Base-by-base conservation (phyloP, 2,888 invertebrate species). In the Lasioglossum morio region DNA sequence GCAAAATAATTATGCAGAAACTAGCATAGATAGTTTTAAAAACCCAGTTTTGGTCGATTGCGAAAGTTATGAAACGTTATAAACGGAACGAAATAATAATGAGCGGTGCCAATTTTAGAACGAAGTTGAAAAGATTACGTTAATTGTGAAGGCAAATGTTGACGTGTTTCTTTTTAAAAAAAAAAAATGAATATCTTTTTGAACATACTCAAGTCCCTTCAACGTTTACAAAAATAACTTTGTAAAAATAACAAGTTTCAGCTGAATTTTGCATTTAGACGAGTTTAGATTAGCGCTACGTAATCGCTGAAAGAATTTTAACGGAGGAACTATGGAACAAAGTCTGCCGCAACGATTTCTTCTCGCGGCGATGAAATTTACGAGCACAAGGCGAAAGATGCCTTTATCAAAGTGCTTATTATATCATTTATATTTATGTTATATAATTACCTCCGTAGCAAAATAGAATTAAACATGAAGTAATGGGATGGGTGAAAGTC, bases 381-480 rank as follows among this genome's bases (percentile, higher is more conserved):
- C 12, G 23, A n/a, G 23, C 1, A 66, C 48, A 12, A 37, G 27
- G 37, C 37, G 23, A 69, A 69, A 34, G 10, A 37, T 37, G 14
- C 10, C 16, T 27, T 69, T n/a, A 12, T 40, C 0, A 37, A 77
- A 23, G 23, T 19, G 48, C 27, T 27, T 27, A 5, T 60, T n/a
- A 27, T 53, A 60, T 60, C n/a, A 60, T 27, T 60, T 27, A 27
- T 60, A 60, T 14, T 60, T 60, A 60, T 60, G 43, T 43, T 16
- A 60, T 37, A 69, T 19, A 19, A 73, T 80, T 48, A 69, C 37
- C 69, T 48, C 46, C 4, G 69, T 74, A 48, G 69, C 57, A 46
- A 70, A 82, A 48, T 5, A 16, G 2, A 77, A 19, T 40, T 82
- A 37, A 60, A 14, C 83, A 76, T 16, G 66, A 46, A 53, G 16